A percentile compares a stretch with the other conserved stretches of the same genome.
Conservation (phyloP, 2,113 vertebrate species). For the Illadopsis cleaveri region DNA sequence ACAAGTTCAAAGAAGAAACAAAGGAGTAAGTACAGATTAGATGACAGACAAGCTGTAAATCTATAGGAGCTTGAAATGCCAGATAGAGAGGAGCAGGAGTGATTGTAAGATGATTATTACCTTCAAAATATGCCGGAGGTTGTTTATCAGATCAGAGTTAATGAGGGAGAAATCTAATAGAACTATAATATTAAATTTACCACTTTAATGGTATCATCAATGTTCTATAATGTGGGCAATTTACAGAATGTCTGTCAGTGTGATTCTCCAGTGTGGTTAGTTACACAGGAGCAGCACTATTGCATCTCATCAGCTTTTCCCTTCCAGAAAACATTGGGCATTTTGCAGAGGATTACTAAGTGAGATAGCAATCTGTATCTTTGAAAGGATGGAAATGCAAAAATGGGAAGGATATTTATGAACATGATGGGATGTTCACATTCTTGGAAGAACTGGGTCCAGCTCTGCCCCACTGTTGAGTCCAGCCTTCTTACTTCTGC, state of each 20-base stretch:
- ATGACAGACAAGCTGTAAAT: slow-evolving; percentile 37
- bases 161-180: slow-evolving; percentile 47
- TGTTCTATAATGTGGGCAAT: slow-evolving; percentile 31
- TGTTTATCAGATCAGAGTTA: slow-evolving; percentile 59
- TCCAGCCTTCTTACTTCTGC: background rate
- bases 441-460: background rate
- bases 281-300: background rate
- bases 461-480: background rate
- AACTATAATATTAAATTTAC: slow-evolving; percentile 29
- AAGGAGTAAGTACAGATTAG: slow-evolving; percentile 26
- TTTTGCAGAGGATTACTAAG: background rate
- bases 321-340: background rate
- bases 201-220: slow-evolving; percentile 53
- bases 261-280: background rate
- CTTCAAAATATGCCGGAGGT: slow-evolving; percentile 31
- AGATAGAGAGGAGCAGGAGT: background rate
- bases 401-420: background rate
- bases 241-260: slow-evolving; percentile 22
- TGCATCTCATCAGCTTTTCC: background rate
- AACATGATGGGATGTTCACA: background rate
- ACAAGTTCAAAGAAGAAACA: slow-evolving; percentile 28
- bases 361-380: background rate
- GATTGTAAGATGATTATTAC: slow-evolving; percentile 50
- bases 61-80: background rate
- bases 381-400: background rate